Conservation (phyloP, 64 coral and sea anemone species). For the Actinia tenebrosa region DNA sequence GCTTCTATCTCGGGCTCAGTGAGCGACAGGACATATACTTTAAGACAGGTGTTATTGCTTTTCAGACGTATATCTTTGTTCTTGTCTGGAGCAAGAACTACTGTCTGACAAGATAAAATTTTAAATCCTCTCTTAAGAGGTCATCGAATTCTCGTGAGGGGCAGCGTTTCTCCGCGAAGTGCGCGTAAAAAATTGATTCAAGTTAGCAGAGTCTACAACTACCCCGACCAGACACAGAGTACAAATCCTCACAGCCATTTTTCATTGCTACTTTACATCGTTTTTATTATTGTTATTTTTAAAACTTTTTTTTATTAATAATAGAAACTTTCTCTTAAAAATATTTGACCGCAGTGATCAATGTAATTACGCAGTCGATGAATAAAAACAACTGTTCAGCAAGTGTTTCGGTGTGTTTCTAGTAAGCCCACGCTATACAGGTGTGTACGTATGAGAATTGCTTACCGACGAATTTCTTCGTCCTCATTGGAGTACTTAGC, state of each 20-base stretch:
- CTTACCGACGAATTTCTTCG: not conserved
- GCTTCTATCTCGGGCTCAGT: no score
- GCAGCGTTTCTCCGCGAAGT: not conserved
- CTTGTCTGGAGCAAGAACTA: not conserved
- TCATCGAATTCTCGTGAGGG: not conserved
- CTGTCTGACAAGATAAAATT: slow-evolving; percentile 6
- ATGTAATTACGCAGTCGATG: not conserved
- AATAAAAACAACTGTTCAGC: not conserved
- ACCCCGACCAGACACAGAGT: not conserved
- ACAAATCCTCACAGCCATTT: not conserved
- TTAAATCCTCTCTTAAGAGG: not conserved
- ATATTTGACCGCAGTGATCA: not conserved
- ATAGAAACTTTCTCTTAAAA: not conserved
- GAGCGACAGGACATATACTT: not conserved
- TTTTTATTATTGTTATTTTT: not conserved
- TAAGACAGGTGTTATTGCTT: not conserved
- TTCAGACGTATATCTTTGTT: not conserved
- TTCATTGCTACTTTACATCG: not conserved
- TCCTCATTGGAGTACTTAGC: not conserved
- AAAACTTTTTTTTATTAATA: not conserved
- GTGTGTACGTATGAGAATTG: not conserved
- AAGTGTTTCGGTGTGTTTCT: not conserved
- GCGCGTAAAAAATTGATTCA: not conserved
- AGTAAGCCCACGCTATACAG: not conserved
- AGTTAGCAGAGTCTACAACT: no score